Conservation (phyloP, 1,140 invertebrate species). For the Papilio machaon region DNA sequence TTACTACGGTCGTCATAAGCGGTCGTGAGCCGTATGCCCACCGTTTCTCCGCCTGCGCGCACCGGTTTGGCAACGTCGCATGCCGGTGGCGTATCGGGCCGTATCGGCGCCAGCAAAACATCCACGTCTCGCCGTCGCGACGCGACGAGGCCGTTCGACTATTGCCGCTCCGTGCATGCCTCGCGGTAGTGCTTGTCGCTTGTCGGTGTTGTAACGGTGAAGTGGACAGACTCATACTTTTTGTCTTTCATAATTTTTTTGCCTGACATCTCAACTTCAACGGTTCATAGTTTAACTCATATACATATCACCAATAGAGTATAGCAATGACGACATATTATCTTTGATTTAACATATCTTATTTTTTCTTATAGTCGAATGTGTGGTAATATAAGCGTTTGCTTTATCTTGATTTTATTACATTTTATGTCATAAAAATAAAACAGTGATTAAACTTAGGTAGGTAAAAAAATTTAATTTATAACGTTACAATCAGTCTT, state of each 20-base stretch:
- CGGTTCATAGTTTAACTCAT: too few relatives aligned
- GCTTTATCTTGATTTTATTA: too few relatives aligned
- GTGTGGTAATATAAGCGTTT: too few relatives aligned
- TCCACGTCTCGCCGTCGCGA: background rate
- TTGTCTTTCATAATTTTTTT: background rate
- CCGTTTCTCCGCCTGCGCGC: constrained; percentile 7
- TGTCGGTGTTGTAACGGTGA: background rate
- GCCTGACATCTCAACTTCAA: background rate
- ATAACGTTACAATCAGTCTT: constrained; percentile 34
- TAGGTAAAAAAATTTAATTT: background rate
- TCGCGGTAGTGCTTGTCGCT: background rate
- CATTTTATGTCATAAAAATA: too few relatives aligned
- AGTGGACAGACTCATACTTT: background rate
- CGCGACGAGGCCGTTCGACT: constrained; percentile 11
- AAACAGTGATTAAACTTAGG: too few relatives aligned
- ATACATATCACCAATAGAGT: too few relatives aligned
- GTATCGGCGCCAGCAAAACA: constrained; percentile 1
- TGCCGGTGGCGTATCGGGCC: constrained; percentile 10
- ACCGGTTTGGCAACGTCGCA: constrained; percentile 32
- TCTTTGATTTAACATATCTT: too few relatives aligned
- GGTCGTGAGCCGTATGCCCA: constrained; percentile 3
- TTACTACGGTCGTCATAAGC: constrained; percentile 22
- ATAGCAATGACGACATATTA: too few relatives aligned
- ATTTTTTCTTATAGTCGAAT: too few relatives aligned
- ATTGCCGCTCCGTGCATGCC: constrained; percentile 9